Evolutionary conservation across 2,113 vertebrate species (phyloP), one percentile per base, ranked within the genome.

Genomic region (Dipodomys stephensi): DNA sequence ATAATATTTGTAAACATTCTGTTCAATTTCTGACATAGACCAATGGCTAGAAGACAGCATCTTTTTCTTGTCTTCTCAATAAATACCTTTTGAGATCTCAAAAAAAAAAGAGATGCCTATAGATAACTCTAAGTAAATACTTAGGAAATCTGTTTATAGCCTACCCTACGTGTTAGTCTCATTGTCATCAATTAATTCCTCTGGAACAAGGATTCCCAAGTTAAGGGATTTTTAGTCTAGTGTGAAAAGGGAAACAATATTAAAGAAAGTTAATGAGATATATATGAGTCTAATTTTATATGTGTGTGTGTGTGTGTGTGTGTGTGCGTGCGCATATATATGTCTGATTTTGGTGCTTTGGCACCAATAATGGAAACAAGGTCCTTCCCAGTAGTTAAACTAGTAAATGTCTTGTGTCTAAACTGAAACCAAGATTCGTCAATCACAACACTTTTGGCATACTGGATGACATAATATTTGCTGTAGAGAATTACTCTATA

Each of bases 91-190:
- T 30, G 83, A 72, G 78, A 80, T 84, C 73, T 60, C 16, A 1
- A 39, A 39, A 39, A 39, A 39, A 39, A 39, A 39, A 39, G 39
- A 39, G 20, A 65, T 25, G 25, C 19, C 64, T 65, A 23, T 25
- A 67, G 23, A 67, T 67, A 67, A 28, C 25, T 9, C 57, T 78
- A 88, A 88, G 60, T 12, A 82, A 87, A 94, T 65, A 74, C 77
- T 94, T 65, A 27, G 12, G 79, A 93, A 82, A 86, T 83, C 27
- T 93, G 13, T 73, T 89, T 84, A 78, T 57, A 87, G 19, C 30
- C 64, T 46, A 87, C 18, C 10, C 20, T 93, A 87, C 57, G 4
- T 74, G 12, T 78, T 65, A n/a, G 1, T 78, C 39, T 74, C 78
- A 18, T 69, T 94, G 68, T 83, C 20, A 35, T 72, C 32, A 91